Base-by-base conservation (phyloP, 2,888 invertebrate genomes). In the Zygaena filipendulae region DNA sequence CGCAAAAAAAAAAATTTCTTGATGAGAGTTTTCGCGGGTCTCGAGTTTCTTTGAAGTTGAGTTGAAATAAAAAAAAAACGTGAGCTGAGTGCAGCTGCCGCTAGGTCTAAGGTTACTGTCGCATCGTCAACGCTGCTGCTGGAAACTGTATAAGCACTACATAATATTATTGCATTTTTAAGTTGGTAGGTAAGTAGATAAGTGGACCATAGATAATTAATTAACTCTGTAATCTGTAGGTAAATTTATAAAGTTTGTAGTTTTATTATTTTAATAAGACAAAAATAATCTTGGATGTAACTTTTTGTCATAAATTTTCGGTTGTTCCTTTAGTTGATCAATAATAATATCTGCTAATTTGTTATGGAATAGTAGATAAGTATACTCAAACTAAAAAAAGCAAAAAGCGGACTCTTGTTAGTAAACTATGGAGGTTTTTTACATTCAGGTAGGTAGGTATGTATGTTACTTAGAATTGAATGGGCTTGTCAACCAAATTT, bases 81-180 rank as follows among this genome's bases (percentile, higher is more conserved):
- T 44, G 47, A 42, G 42, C 45, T 52, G 54, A 53, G 45, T 42
- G 50, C 74, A 77, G 69, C 74, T 75, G 77, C 52, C 45, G 34
- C 36, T 36, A 38, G 60, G 62, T 66, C 68, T 75, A 66, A 63
- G 61, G 69, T 74, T 75, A 67, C 77, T 57, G 56, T 57, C 59
- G 51, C 61, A 61, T 63, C n/a, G 54, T 41, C 34, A 23, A 12
- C 13, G 11, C 23, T 13, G 11, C 22, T 7, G 12, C 26, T 3
- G 25, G n/a, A 25, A 21, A 24, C 33, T 32, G 30, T 27, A 18
- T 11, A 21, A 6, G 16, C 7, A 4, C 7, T 16, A 16, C 4
- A 16, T 16, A 16, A 16, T 7, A 16, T 16, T 6, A 4, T 16
- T 16, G 7, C 16, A 16, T 6, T 16, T 16, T 16, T 6, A 16